Base-by-base conservation (phyloP, 2,113 vertebrate genomes). In the Euleptes europaea region DNA sequence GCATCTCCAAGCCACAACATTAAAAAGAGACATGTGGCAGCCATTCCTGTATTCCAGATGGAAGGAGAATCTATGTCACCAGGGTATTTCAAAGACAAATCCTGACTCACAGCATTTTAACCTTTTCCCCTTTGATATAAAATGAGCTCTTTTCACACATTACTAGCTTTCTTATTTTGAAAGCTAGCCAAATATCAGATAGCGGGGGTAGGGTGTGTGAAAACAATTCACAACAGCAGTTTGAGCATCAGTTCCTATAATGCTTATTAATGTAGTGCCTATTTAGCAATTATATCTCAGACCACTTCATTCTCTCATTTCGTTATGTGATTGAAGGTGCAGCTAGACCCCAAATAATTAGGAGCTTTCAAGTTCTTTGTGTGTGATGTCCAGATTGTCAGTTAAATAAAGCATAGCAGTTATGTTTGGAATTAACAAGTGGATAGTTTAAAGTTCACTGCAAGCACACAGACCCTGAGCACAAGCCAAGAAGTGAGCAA, bases 21-120 rank as follows among this genome's bases (percentile, higher is more conserved):
- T 71, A 60, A 72, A 40, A 87, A 86, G 86, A 90, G 89, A 92
- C 94, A 93, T 94, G 88, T 94, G 94, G 92, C 78, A 92, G 88
- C 87, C 76, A 93, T 94, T 91, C 70, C 78, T 72, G 71, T 78
- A 79, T 38, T 80, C 89, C 92, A 92, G 89, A 94, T 90, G 94
- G 42, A 92, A 84, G 81, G 3, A 0, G 63, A 88, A 70, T 66
- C 57, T n/a, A 0, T 91, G 84, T 90, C 90, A 88, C 91, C 91
- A 70, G 86, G 1, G 49, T 86, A 14, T 72, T 81, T 42, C 35
- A 0, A 74, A 85, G 83, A 65, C 0, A 1, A 71, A 72, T 82
- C 75, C 69, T 5, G 71, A 73, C 88, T 89, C 23, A 0, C 26
- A 4, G 35, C 17, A 19, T 26, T 4, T 12, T 35, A 51, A 23